Conservation (phyloP, 2,113 vertebrate genomes). For the Sceloporus tristichus region DNA sequence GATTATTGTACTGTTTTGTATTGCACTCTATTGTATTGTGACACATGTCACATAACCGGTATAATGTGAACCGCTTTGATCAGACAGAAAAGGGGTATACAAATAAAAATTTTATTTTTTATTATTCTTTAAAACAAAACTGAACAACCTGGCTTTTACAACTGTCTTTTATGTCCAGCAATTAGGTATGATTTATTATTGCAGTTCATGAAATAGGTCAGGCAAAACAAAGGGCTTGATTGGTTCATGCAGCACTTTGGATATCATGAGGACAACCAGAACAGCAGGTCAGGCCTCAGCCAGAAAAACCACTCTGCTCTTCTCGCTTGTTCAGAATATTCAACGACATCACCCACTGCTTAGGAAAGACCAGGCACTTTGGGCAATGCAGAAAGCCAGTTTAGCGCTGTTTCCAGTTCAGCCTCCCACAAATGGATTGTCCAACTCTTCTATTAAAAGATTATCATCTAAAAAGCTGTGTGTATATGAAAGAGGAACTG, state of each 20-base stretch:
- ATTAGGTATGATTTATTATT: neutral
- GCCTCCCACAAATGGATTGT: constrained; percentile 38
- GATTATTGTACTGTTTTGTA: too few relatives aligned
- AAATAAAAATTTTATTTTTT: too few relatives aligned
- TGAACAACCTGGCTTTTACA: constrained; percentile 13
- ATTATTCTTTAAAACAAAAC: neutral
- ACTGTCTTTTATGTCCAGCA: neutral
- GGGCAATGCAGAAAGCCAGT: constrained; percentile 57
- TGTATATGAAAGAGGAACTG: too few relatives aligned
- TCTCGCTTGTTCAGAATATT: constrained; percentile 35
- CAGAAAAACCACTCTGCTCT: neutral
- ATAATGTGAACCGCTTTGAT: too few relatives aligned
- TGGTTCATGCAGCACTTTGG: constrained; percentile 49
- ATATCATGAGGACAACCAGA: constrained; percentile 22
- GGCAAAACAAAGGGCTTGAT: constrained; percentile 2
- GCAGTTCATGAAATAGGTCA: constrained; percentile 26
- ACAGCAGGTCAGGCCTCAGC: constrained; percentile 28
- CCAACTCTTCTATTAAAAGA: constrained; percentile 27
- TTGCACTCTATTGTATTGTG: too few relatives aligned
- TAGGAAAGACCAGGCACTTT: constrained; percentile 51
- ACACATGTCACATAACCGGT: too few relatives aligned
- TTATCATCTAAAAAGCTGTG: constrained; percentile 39
- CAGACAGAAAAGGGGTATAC: too few relatives aligned
- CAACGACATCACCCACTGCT: neutral
- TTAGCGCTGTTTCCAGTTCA: constrained; percentile 49